Conservation (phyloP, 2,888 invertebrate species). For the Pristionchus mayeri region DNA sequence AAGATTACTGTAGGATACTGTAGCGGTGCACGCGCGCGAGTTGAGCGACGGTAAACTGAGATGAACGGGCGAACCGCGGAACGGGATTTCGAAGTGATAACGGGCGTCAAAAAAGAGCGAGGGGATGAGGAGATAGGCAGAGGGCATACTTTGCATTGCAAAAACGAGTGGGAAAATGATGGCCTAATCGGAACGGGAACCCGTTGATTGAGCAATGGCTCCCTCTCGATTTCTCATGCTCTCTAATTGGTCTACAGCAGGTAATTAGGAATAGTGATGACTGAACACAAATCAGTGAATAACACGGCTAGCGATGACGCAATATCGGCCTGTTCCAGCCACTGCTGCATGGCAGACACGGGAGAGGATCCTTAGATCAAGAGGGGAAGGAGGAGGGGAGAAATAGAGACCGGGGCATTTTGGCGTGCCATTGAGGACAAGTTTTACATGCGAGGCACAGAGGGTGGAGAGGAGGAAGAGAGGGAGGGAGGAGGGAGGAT, state of each 20-base stretch:
- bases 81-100: conserved; percentile 13
- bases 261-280: neutral
- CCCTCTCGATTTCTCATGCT: too few species aligned
- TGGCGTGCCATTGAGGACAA: conserved; percentile 39
- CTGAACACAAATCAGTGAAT: neutral
- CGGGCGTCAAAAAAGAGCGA: neutral
- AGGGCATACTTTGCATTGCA: too few species aligned
- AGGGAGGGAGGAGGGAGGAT: neutral
- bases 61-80: neutral
- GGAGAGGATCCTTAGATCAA: neutral
- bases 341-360: neutral
- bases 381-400: neutral
- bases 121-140: neutral
- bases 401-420: conserved; percentile 33
- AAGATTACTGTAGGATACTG: neutral
- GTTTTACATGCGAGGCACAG: conserved; percentile 26
- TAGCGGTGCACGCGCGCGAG: neutral
- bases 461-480: neutral
- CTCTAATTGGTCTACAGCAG: too few species aligned
- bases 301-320: neutral
- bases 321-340: neutral
- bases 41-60: neutral
- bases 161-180: too few species aligned
- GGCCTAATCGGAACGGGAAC: too few species aligned
- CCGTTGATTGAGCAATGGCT: too few species aligned